Evolutionary conservation across 2,888 invertebrate species (phyloP), one percentile per base, ranked within the genome.

Genomic region (Anodontia alba): DNA sequence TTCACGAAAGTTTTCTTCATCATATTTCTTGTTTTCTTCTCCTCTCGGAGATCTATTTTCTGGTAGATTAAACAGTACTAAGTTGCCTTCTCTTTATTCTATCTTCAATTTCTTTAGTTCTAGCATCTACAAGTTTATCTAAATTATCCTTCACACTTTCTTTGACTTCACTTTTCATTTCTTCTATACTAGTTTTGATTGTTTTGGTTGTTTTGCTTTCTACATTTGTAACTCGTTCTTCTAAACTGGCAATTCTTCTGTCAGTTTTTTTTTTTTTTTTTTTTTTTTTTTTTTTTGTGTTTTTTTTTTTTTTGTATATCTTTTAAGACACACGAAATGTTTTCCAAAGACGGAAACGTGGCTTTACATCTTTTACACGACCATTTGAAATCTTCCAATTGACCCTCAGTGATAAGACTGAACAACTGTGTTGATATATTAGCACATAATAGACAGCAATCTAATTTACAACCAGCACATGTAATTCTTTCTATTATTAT

Each of bases 31-130:
- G 17, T 62, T 62, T 12, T 62, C 62, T n/a, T 12, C 33, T 8
- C 33, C 33, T 2, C 20, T 17, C 15, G 26, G 31, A 5, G 12
- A n/a, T 12, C 26, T 12, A n/a, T 33, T 5, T 62, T 62, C 26
- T 2, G 62, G 62, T 62, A 62, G 7, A 62, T 62, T 62, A n/a
- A 62, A 62, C 26, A 62, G 20, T 12, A 62, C 62, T 17, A 62
- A 2, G 20, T 62, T 62, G 3, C 2, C 10, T 5, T 62, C 62
- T 12, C 62, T 17, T 62, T 33, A 12, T 62, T 62, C 62, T 29
- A 33, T 62, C 62, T 23, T 62, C 62, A 3, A 62, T 5, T 17
- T 62, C 29, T 26, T 26, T 62, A 3, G 62, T 62, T 62, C 33
- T 29, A 5, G 29, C 20, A 33, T 29, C 33, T 23, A 62, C 62